Percentiles rank a stretch among this genome's conserved stretches.
Conservation (phyloP, 2,888 invertebrate species). For the Cataglyphis cursor region DNA sequence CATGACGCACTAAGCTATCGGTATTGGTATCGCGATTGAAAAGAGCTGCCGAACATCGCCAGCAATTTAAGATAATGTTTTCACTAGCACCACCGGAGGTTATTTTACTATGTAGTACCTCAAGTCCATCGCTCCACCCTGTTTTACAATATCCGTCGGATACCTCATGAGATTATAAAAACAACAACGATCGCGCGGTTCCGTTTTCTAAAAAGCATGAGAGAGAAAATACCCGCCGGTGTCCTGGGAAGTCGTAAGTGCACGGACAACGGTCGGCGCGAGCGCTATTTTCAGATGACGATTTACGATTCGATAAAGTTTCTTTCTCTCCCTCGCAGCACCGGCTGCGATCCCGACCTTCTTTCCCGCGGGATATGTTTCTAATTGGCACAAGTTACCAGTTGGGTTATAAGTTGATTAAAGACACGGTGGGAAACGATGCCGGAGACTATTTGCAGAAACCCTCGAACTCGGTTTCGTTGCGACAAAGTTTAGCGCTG, state of each 20-base stretch:
- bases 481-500: constrained; percentile 15
- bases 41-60: not conserved
- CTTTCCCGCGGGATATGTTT: constrained; percentile 67
- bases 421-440: constrained; percentile 33
- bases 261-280: constrained; percentile 57
- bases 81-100: constrained; percentile 31
- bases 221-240: constrained; percentile 68
- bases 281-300: constrained; percentile 64
- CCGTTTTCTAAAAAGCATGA: constrained; percentile 41
- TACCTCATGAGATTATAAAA: constrained; percentile 55
- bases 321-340: constrained; percentile 60
- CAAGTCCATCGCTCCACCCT: constrained; percentile 11
- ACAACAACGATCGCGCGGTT: constrained; percentile 61
- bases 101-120: constrained; percentile 47
- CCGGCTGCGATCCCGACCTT: constrained; percentile 74
- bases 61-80: constrained; percentile 47
- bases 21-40: constrained; percentile 19
- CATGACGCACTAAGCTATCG: not conserved
- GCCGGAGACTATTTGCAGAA: constrained; percentile 38
- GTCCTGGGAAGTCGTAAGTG: constrained; percentile 56
- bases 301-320: constrained; percentile 79
- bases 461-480: constrained; percentile 35
- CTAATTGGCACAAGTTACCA: constrained; percentile 67
- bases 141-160: constrained; percentile 45
- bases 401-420: constrained; percentile 72